phyloP scores from a whole-genome alignment of 2,888 invertebrate species.

The Harpalus rubripes region DNA sequence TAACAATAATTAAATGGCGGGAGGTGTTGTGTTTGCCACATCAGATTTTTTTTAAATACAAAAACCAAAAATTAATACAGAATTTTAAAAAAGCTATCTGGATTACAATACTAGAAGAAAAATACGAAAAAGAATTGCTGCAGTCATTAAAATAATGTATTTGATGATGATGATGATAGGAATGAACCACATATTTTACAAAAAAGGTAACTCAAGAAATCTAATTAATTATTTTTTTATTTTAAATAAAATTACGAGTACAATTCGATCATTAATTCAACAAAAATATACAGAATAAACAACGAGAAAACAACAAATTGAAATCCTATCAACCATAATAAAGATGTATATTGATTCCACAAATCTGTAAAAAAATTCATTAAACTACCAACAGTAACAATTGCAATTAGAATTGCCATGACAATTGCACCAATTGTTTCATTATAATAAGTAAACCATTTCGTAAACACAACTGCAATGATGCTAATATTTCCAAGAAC shows the following conservation, averaged over 20 bases:
- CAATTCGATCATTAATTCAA: neutral
- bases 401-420: slow-evolving; percentile 71
- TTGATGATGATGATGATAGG: too few species aligned
- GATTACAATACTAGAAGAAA: too few species aligned
- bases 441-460: slow-evolving; percentile 73
- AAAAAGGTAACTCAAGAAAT: too few species aligned
- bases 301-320: neutral
- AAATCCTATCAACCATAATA: neutral
- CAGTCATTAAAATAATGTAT: too few species aligned
- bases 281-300: neutral
- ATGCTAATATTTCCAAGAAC: slow-evolving; percentile 73
- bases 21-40: too few species aligned
- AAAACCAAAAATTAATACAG: too few species aligned
- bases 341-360: neutral
- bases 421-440: slow-evolving; percentile 71
- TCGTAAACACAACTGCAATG: slow-evolving; percentile 73
- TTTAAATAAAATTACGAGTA: neutral
- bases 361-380: slow-evolving; percentile 68
- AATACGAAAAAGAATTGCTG: too few species aligned
- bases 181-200: too few species aligned
- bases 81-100: too few species aligned
- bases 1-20: too few species aligned
- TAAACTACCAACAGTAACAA: slow-evolving; percentile 73
- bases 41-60: too few species aligned
- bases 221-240: neutral